Conservation (phyloP, 2,888 invertebrate species). For the Phoenoteleia sp. region DNA sequence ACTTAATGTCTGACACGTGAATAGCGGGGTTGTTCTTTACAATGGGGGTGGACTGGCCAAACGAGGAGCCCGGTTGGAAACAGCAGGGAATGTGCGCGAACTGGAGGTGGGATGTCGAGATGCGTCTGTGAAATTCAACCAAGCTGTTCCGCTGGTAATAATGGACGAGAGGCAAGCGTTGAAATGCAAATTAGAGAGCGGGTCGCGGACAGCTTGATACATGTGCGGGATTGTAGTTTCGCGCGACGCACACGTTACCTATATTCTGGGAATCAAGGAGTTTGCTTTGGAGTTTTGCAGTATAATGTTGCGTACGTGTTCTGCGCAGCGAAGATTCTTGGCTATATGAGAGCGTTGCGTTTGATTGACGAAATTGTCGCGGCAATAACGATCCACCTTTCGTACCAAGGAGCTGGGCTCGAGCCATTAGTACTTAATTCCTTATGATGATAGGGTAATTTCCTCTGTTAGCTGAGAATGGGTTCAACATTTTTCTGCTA, state of each 20-base stretch:
- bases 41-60: constrained; percentile 42
- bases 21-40: constrained; percentile 54
- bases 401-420: too few relatives aligned
- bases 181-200: constrained; percentile 86
- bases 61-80: constrained; percentile 56
- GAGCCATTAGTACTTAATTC: too few relatives aligned
- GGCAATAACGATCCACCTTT: too few relatives aligned
- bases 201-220: constrained; percentile 85
- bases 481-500: too few relatives aligned
- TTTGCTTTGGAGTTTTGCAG: constrained; percentile 82
- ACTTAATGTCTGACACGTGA: constrained; percentile 62
- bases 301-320: constrained; percentile 71
- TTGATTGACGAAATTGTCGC: too few relatives aligned
- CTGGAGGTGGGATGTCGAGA: constrained; percentile 61
- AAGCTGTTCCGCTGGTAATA: constrained; percentile 85
- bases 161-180: constrained; percentile 85
- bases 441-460: too few relatives aligned
- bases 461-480: too few relatives aligned
- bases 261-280: constrained; percentile 83
- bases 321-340: constrained; percentile 42
- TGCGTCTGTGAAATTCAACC: constrained; percentile 84
- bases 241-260: constrained; percentile 82
- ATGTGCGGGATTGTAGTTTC: constrained; percentile 85
- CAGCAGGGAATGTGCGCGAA: constrained; percentile 60
- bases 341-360: constrained; percentile 27